Conservation (phyloP, 2,888 invertebrate species). For the Mylabris sibirica region DNA sequence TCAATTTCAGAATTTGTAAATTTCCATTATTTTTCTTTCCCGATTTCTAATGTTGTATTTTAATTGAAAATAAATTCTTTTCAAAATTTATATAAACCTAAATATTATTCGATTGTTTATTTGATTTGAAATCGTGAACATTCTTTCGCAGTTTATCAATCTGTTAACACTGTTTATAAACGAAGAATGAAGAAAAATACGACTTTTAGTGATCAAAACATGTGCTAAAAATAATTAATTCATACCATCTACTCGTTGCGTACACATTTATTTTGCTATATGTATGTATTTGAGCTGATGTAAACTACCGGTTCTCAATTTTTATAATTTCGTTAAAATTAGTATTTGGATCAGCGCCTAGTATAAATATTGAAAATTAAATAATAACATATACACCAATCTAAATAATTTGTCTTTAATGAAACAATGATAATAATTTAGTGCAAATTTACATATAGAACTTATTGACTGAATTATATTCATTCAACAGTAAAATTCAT, state of each 20-base stretch:
- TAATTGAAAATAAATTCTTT: neutral
- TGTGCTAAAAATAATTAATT: neutral
- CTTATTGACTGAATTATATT: too few species aligned
- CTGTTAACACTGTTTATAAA: neutral
- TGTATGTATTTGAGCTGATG: neutral
- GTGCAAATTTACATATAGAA: too few species aligned
- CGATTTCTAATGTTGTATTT: neutral
- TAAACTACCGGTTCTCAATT: neutral
- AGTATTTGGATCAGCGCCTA: neutral
- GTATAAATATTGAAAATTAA: neutral
- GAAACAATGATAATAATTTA: too few species aligned
- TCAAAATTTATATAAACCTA: neutral
- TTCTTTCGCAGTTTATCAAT: neutral
- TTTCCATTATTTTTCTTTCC: neutral
- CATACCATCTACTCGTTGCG: neutral
- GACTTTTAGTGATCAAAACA: neutral
- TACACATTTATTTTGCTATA: neutral
- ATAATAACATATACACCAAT: too few species aligned
- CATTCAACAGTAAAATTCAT: too few species aligned
- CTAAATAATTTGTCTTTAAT: too few species aligned
- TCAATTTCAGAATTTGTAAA: neutral
- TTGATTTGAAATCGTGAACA: neutral
- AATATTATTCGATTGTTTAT: neutral
- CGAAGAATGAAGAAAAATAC: too few species aligned
- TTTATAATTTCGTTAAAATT: neutral